Conservation (phyloP, 2,797 vertebrate genomes). For the Falco concolor region DNA sequence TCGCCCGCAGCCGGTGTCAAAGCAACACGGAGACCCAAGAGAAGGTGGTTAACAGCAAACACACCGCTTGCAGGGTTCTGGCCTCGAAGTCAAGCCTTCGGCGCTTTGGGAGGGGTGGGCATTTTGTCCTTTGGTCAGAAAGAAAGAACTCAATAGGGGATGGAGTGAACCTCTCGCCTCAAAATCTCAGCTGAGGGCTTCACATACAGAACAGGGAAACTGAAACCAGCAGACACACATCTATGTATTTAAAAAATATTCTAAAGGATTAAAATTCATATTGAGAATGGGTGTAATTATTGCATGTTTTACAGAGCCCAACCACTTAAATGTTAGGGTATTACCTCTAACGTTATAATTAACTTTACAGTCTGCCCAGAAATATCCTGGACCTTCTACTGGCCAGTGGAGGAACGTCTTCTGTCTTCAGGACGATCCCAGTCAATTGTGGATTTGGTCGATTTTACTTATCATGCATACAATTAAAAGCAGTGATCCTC, state of each 20-base stretch:
- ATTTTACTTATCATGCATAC: background rate
- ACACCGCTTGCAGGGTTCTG: background rate
- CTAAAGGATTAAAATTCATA: background rate
- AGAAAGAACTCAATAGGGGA: background rate
- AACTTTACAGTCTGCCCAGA: background rate
- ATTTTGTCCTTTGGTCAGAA: background rate
- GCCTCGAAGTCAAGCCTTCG: background rate
- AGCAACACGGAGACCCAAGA: background rate
- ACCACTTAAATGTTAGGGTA: background rate
- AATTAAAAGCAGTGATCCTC: background rate
- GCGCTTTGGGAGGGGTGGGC: background rate
- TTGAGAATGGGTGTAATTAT: background rate
- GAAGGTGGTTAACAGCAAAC: background rate
- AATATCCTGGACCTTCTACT: background rate
- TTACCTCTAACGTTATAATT: background rate
- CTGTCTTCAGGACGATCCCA: background rate
- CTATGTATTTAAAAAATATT: background rate
- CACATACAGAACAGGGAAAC: background rate
- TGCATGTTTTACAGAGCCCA: background rate
- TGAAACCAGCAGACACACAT: background rate
- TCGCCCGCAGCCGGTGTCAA: background rate
- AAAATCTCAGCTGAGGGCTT: background rate
- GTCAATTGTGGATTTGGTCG: background rate
- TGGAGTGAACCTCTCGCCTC: background rate
- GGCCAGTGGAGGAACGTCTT: background rate